Conservation (phyloP, 2,113 vertebrate species). For the Notarius quadriscutis region DNA sequence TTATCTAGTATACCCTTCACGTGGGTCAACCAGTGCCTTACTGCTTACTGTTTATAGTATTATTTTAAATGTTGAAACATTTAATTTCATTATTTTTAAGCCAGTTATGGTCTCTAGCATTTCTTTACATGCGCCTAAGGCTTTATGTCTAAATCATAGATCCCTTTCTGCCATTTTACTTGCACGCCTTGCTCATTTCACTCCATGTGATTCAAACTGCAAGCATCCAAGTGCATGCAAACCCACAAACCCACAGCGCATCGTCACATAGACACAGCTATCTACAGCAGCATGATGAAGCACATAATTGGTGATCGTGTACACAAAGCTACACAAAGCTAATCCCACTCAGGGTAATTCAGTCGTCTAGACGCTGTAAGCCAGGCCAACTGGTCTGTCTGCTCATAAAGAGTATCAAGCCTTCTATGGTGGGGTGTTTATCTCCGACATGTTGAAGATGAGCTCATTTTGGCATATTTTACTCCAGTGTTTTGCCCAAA, state of each 20-base stretch:
- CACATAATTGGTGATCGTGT: conserved; percentile 44
- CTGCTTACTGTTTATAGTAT: no score
- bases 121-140: no score
- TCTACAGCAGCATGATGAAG: conserved; percentile 39
- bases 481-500: conserved; percentile 30
- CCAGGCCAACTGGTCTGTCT: conserved; percentile 40
- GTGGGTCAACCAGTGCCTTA: no score
- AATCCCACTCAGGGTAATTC: conserved; percentile 43
- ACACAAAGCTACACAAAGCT: conserved; percentile 44
- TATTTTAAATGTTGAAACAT: no score
- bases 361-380: conserved; percentile 52
- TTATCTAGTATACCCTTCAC: no score
- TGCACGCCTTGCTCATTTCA: neutral
- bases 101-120: no score
- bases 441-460: conserved; percentile 15
- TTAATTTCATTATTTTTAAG: no score
- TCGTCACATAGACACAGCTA: conserved; percentile 22
- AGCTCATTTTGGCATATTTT: conserved; percentile 43
- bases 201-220: neutral
- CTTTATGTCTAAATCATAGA: no score
- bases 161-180: neutral
- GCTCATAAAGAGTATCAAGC: neutral
- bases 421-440: neutral
- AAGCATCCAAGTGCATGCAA: neutral
- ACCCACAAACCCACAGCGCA: neutral